Percentiles rank a stretch among this genome's conserved stretches.
phyloP scores from a whole-genome alignment of 2,113 vertebrate species.

The Okapia johnstoni region DNA sequence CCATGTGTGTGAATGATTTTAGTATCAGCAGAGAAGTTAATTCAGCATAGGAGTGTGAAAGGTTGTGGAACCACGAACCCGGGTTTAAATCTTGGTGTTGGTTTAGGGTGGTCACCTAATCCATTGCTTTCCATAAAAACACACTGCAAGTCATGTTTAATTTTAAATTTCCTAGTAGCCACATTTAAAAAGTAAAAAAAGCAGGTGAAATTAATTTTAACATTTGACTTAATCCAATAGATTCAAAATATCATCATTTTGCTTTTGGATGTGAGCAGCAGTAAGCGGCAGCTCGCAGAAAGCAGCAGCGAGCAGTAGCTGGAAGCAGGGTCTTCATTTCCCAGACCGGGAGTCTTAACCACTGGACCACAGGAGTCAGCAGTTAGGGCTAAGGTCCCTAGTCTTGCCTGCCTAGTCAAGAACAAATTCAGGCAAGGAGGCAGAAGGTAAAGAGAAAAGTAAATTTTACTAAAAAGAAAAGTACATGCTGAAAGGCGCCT shows the following conservation, averaged over 20 bases:
- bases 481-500: neutral
- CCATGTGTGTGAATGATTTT: neutral
- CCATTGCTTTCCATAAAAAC: neutral
- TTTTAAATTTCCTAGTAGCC: neutral
- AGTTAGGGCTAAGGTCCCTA: neutral
- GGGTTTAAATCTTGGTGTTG: neutral
- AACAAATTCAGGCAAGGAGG: neutral
- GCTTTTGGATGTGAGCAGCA: neutral
- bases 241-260: neutral
- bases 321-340: neutral
- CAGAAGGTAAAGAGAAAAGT: neutral
- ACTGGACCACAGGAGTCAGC: neutral
- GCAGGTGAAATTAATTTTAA: neutral
- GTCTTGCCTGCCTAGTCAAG: neutral
- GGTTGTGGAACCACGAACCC: neutral
- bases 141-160: neutral
- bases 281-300: neutral
- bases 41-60: neutral
- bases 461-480: neutral
- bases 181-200: neutral
- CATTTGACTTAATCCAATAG: neutral
- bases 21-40: neutral
- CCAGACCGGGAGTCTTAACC: neutral
- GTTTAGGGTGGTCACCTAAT: neutral
- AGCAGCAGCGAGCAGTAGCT: neutral